A percentile compares a stretch with the other conserved stretches of the same genome.
Evolutionary conservation across 2,797 vertebrate genomes (phyloP).

Genomic region (Peromyscus aztecus): DNA sequence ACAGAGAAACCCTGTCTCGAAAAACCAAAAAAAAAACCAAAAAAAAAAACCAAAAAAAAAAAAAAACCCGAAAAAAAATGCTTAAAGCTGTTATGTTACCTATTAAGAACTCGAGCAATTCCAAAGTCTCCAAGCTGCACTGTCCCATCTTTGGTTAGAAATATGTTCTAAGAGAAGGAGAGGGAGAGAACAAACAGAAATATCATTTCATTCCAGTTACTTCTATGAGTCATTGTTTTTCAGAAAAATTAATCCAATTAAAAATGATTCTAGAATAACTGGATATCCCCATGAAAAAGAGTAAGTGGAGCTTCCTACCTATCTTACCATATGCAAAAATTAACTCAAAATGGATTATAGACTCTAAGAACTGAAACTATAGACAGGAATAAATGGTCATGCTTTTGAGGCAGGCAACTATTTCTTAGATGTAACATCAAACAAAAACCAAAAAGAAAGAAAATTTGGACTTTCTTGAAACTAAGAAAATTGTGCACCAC

Average conservation of each 20-base stretch:
- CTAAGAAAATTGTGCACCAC: not conserved
- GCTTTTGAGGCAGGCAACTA: not conserved
- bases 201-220: slow-evolving; percentile 30
- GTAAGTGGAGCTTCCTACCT: not conserved
- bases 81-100: slow-evolving; percentile 87
- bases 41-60: no score
- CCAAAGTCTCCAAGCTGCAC: slow-evolving; percentile 98
- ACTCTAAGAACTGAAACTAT: slow-evolving; percentile 49
- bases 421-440: slow-evolving; percentile 43
- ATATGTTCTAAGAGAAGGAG: slow-evolving; percentile 93
- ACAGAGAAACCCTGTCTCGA: no score
- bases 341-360: slow-evolving; percentile 41
- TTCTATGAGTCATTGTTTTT: not conserved
- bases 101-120: slow-evolving; percentile 97
- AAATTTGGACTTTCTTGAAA: not conserved
- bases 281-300: not conserved
- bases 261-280: not conserved
- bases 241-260: slow-evolving; percentile 32
- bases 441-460: not conserved
- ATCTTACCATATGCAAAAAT: slow-evolving; percentile 33
- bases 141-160: slow-evolving; percentile 98
- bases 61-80: no score
- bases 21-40: no score
- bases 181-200: not conserved
- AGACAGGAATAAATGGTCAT: not conserved